Base-by-base conservation (phyloP, 1,140 invertebrate species). In the Hycleus phaleratus region DNA sequence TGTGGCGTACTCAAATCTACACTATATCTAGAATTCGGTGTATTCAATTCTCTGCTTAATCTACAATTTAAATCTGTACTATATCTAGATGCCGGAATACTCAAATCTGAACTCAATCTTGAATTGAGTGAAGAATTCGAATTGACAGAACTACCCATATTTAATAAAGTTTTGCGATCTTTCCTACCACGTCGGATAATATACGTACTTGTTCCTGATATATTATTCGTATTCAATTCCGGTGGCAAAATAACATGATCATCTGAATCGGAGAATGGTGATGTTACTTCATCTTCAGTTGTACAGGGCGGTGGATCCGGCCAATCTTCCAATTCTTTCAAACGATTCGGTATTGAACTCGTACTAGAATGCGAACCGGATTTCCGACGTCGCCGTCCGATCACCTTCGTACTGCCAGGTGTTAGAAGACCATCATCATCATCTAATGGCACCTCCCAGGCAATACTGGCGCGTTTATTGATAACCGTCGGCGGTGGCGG, bases 371-470 rank as follows among this genome's bases (percentile, higher is more conserved):
- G 76, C 18, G 79, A 81, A 54, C 78, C 79, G 25, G 78, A 80
- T 71, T 79, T 79, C 72, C 74, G 79, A 80, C 73, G 81, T 79
- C 69, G 77, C 75, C 72, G 76, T 11, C 81, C 80, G 46, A 80
- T 76, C 63, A 87, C 85, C 74, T 87, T 87, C 49, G 85, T 86
- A 66, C 84, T 86, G 51, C 85, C 85, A 32, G 85, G 85, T 11
- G 83, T 85, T 25, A 85, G 79, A 18, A 86, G 73, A 45, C 82
- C 80, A 73, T 86, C 83, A 26, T 69, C 67, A 70, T 84, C 84
- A 70, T 84, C 85, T 52, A 91, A 77, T 46, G 87, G 83, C 38
- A 91, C 88, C 77, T 90, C 87, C 87, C 87, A 90, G 50, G 87
- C 87, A 44, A 90, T 88, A 62, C 86, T 87, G 65, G 84, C 82